Evolutionary conservation across 2,797 vertebrate genomes (phyloP).

Genomic region (Halcyon leucocephala): DNA sequence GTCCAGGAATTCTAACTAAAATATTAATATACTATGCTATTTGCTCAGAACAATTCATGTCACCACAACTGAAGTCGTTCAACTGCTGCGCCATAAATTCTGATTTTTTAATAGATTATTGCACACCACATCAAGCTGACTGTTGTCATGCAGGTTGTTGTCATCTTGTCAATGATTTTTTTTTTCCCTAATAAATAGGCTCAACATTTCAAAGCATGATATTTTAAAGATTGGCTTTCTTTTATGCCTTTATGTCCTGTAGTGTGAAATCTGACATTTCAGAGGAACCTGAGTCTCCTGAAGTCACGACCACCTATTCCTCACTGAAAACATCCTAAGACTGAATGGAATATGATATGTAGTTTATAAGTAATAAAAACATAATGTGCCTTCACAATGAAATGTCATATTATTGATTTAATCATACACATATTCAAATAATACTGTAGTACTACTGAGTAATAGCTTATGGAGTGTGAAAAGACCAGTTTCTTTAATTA

Average conservation of each 20-base stretch:
- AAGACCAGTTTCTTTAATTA: neutral
- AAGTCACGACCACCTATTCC: neutral
- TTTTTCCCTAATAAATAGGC: neutral
- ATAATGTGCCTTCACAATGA: neutral
- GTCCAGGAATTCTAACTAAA: slow-evolving; percentile 6
- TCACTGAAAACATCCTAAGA: neutral
- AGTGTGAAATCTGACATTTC: neutral
- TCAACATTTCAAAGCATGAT: neutral
- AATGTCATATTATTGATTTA: neutral
- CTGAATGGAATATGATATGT: neutral
- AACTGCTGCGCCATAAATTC: neutral
- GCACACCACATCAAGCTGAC: neutral
- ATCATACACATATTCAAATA: neutral
- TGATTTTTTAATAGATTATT: slow-evolving; percentile 5
- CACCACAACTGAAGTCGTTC: neutral
- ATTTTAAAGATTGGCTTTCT: neutral
- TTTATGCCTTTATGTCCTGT: fast-evolving
- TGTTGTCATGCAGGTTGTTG: neutral
- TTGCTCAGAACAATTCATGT: neutral
- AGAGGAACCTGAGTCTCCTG: neutral
- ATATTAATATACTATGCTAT: neutral
- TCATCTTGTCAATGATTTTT: neutral
- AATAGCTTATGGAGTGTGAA: neutral
- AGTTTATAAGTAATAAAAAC: neutral
- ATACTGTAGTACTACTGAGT: neutral